Base-by-base conservation (phyloP, 64 coral and sea anemone species). In the Montipora cactus region DNA sequence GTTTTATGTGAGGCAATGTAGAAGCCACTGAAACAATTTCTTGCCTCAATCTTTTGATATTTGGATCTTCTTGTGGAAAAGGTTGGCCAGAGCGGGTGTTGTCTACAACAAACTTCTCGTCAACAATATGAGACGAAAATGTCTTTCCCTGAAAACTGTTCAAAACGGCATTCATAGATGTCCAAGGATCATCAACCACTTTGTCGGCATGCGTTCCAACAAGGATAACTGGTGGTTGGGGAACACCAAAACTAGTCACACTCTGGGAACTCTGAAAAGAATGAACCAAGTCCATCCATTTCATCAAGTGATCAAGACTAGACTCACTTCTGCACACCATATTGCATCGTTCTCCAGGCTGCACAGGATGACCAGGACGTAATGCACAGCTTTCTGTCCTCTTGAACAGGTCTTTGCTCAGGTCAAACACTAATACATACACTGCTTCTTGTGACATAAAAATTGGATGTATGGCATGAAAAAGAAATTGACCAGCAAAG, bases 281-380 rank as follows among this genome's bases (percentile, higher is more conserved):
- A 71, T 86, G 82, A 86, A 86, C 82, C 62, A 86, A 86, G 47
- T 86, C 82, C 82, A 86, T 86, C 82, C 82, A 86, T n/a, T 20
- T 86, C 66, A 86, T 72, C 45, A 86, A 66, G 20, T 72, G 66
- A 86, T 86, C 62, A 50, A 86, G 45, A 72, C 82, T 22, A 4
- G 82, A 86, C 3, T 70, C 82, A 19, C 45, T 16, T 50, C 47
- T 72, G 47, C 19, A 49, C 45, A 47, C 37, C 14, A 71, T 86
- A 5, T 3, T 67, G 8, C 8, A 1, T 3, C 46, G 37, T n/a
- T 8, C 8, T 44, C 12, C 57, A 82, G 25, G 10, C 66, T 71
- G 62, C 19, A 64, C 61, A 64, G 61, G 9, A 3, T 64, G 14
- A 64, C 47, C 62, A n/a, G 66, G 21, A 11, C 11, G 51, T 61